Evolutionary conservation across 2,113 vertebrate species (phyloP).

Genomic region (Alaudala cheleensis): DNA sequence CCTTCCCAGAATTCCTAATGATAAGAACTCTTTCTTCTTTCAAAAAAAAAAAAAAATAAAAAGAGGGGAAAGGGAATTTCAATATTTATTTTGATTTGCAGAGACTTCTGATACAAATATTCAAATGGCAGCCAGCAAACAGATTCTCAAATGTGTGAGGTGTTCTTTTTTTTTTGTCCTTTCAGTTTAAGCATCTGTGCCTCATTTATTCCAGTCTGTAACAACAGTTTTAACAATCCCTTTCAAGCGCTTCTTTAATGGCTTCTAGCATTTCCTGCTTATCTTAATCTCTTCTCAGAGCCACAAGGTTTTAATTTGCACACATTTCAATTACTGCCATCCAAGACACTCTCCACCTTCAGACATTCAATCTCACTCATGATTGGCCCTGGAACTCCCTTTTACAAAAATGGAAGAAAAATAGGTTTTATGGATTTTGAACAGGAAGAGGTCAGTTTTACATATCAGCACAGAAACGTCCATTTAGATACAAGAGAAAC

Average conservation of each 20-base stretch:
- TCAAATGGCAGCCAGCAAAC: neutral
- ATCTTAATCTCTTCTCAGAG: neutral
- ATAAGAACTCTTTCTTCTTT: neutral
- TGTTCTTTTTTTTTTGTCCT: neutral
- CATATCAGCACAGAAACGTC: neutral
- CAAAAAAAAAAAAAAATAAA: no score
- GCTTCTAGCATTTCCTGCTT: neutral
- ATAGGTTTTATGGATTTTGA: neutral
- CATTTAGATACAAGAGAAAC: neutral
- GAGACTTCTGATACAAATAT: slow-evolving; percentile 23
- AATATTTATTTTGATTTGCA: slow-evolving; percentile 37
- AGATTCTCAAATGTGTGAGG: neutral
- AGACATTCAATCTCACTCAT: neutral
- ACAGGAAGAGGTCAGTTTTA: neutral
- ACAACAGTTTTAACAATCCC: neutral
- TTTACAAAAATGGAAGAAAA: neutral
- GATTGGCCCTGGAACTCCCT: neutral
- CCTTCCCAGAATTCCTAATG: neutral
- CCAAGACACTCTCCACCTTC: neutral
- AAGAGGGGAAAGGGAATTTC: neutral
- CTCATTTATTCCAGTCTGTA: neutral
- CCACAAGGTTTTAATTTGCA: neutral
- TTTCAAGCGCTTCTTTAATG: neutral
- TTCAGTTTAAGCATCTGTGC: neutral
- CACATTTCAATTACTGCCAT: neutral